These are phyloP conservation scores for Molothrus ater DNA, from an alignment of 2,797 vertebrate species.

Conservation along the genomic window DNA sequence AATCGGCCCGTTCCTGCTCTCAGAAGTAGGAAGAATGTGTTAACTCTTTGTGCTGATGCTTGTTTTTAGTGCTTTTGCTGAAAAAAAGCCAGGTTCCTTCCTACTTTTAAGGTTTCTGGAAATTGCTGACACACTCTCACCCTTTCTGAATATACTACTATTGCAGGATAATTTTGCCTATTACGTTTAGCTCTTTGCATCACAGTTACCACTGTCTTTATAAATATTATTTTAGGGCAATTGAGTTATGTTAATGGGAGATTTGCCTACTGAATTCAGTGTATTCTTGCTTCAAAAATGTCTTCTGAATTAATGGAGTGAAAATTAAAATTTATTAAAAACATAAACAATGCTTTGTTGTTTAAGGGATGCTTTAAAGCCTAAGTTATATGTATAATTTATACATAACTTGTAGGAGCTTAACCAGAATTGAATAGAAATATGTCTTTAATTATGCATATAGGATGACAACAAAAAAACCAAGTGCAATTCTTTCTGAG, in stretches of 20 bases:
- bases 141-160: neutral
- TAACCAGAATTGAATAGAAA: constrained; percentile 23
- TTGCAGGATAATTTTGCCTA: neutral
- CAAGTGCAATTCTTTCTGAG: neutral
- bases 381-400: neutral
- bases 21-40: constrained; percentile 34
- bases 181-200: neutral
- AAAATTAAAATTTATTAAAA: neutral
- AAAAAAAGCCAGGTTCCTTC: neutral
- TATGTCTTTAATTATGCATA: constrained; percentile 27
- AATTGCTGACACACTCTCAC: neutral
- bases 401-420: constrained; percentile 6
- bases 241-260: neutral
- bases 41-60: constrained; percentile 56
- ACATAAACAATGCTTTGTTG: neutral
- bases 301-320: neutral
- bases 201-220: neutral
- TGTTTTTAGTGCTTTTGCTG: neutral
- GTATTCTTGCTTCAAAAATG: neutral
- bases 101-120: neutral
- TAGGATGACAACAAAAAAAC: neutral
- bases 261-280: neutral
- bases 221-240: neutral
- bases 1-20: constrained; percentile 66
- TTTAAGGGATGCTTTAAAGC: constrained; percentile 41